A percentile compares a stretch with the other conserved stretches of the same genome.
Evolutionary conservation across 2,888 invertebrate species (phyloP).

Genomic region (Caenorhabditis auriculariae): DNA sequence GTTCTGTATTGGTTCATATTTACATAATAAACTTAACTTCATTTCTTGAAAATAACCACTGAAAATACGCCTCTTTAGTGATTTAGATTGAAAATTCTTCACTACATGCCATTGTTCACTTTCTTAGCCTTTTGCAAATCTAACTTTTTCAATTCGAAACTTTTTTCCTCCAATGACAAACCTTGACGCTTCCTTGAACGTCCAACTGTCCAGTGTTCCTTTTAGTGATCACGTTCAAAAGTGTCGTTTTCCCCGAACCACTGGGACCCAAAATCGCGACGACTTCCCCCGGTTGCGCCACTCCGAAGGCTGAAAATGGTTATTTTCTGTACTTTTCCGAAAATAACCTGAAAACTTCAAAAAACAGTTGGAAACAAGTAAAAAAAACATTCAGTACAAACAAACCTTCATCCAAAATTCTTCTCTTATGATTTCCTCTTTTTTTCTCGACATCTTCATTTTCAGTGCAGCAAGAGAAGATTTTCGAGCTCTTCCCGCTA

Average conservation of each 20-base stretch:
- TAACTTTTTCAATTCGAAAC: neutral
- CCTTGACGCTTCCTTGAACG: constrained; percentile 33
- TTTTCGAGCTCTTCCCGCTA: neutral
- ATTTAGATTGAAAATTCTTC: too few species aligned
- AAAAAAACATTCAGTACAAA: too few species aligned
- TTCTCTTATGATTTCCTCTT: too few species aligned
- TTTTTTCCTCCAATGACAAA: constrained; percentile 2
- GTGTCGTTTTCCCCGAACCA: constrained; percentile 77
- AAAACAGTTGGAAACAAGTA: too few species aligned
- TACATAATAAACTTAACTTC: too few species aligned
- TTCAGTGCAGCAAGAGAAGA: neutral
- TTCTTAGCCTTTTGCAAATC: neutral
- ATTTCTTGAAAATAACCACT: neutral
- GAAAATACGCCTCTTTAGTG: neutral
- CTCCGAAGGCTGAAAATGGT: constrained; percentile 47
- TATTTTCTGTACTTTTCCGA: neutral
- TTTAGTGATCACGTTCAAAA: constrained; percentile 81
- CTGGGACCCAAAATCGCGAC: constrained; percentile 43
- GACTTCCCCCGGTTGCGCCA: constrained; percentile 56
- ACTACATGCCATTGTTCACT: too few species aligned
- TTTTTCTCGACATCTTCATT: neutral
- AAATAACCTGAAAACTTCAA: too few species aligned
- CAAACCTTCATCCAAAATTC: too few species aligned
- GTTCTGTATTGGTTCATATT: too few species aligned
- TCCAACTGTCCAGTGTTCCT: constrained; percentile 65